Evolutionary conservation across 2,888 invertebrate species (phyloP).

Genomic region (Agrochola circellaris): DNA sequence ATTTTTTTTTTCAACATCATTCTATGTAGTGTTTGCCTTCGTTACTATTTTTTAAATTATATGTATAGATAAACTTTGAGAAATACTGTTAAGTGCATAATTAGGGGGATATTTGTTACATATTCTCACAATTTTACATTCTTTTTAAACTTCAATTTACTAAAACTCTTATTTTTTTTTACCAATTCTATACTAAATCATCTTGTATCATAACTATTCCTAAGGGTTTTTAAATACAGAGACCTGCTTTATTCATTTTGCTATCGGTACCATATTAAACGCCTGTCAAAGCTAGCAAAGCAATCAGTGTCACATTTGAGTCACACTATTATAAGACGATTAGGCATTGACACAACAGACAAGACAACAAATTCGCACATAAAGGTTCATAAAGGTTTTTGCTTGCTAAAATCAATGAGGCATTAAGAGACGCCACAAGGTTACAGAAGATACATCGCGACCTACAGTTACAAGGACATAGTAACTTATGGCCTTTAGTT

Average conservation of each 20-base stretch:
- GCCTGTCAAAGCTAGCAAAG: slow-evolving; percentile 23
- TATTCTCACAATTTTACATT: neutral
- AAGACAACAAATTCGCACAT: neutral
- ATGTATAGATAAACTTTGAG: too few relatives aligned
- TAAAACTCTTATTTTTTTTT: neutral
- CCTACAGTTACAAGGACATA: slow-evolving; percentile 56
- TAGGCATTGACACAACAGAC: slow-evolving; percentile 6
- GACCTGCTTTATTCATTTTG: neutral
- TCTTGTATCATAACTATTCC: neutral
- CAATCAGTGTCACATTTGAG: slow-evolving; percentile 13
- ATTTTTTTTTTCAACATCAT: too few relatives aligned
- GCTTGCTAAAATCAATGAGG: slow-evolving; percentile 16
- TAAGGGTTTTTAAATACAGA: neutral
- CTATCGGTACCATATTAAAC: neutral
- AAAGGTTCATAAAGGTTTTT: neutral
- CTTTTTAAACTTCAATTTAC: neutral
- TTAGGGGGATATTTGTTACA: neutral
- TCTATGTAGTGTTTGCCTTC: too few relatives aligned
- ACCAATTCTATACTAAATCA: neutral
- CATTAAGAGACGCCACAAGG: slow-evolving; percentile 31
- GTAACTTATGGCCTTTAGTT: slow-evolving; percentile 34
- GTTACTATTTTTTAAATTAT: too few relatives aligned
- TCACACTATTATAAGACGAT: slow-evolving; percentile 1
- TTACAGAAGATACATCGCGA: slow-evolving; percentile 32
- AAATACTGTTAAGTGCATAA: neutral